phyloP scores from a whole-genome alignment of 1,140 invertebrate genomes.

The Lepidurus arcticus region DNA sequence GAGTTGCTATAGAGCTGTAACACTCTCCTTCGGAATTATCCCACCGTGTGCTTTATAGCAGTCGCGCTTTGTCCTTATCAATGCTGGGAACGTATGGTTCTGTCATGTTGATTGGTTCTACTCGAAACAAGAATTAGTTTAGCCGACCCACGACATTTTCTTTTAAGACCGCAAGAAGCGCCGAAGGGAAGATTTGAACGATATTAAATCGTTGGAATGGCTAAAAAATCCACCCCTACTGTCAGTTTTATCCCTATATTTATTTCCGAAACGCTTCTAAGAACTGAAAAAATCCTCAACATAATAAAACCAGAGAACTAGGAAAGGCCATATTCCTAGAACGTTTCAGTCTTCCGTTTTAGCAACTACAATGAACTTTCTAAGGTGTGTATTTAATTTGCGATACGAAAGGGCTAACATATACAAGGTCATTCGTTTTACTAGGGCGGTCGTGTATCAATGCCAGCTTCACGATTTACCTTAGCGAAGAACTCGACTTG shows the following conservation, averaged over 20 bases:
- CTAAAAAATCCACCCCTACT: background rate
- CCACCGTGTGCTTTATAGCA: background rate
- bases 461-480: background rate
- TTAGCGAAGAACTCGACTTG: background rate
- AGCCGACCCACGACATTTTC: background rate
- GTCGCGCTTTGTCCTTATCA: background rate
- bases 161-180: background rate
- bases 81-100: constrained; percentile 1
- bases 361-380: background rate
- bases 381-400: background rate
- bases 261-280: background rate
- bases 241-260: background rate
- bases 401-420: background rate
- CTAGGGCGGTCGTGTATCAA: background rate
- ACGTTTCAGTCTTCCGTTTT: background rate
- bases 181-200: background rate
- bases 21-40: background rate
- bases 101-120: background rate
- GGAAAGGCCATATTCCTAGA: background rate
- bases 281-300: background rate
- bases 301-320: background rate
- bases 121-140: background rate
- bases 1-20: background rate
- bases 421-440: background rate
- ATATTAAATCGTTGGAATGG: background rate